Evolutionary conservation across 2,797 vertebrate species (phyloP).

Genomic region (Microctenopoma steveboyesi): DNA sequence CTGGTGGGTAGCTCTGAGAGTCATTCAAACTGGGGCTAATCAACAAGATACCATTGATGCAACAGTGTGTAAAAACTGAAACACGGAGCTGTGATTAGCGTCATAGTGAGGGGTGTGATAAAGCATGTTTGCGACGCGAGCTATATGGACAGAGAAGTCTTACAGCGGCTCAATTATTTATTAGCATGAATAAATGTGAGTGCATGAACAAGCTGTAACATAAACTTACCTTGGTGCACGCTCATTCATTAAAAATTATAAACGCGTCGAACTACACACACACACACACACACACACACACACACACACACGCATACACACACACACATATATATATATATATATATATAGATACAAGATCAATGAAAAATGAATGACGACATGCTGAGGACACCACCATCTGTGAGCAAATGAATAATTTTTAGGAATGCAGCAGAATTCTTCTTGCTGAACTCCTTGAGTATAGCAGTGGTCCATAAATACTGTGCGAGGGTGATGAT

Average conservation of each 20-base stretch:
- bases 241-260: not conserved
- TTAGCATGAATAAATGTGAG: slow-evolving; percentile 12
- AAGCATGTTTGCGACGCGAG: slow-evolving; percentile 83
- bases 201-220: slow-evolving; percentile 6
- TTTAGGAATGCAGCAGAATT: slow-evolving; percentile 31
- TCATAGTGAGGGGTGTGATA: slow-evolving; percentile 84
- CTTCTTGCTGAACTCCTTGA: slow-evolving; percentile 40
- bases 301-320: too few relatives aligned
- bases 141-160: slow-evolving; percentile 73
- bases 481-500: slow-evolving; percentile 47
- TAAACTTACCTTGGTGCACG: slow-evolving; percentile 3
- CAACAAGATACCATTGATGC: slow-evolving; percentile 67
- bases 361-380: slow-evolving; percentile 36
- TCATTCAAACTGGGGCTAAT: slow-evolving; percentile 17
- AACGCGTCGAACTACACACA: slow-evolving; percentile 8
- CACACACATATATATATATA: too few relatives aligned
- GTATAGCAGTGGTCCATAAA: slow-evolving; percentile 52
- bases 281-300: too few relatives aligned
- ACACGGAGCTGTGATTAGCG: slow-evolving; percentile 46
- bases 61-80: slow-evolving; percentile 80
- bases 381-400: slow-evolving; percentile 27
- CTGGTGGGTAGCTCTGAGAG: not conserved
- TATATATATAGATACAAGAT: slow-evolving; percentile 19
- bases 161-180: slow-evolving; percentile 69
- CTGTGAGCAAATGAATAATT: slow-evolving; percentile 42